A percentile compares a stretch with the other conserved stretches of the same genome.
phyloP scores from a whole-genome alignment of 2,888 invertebrate species.

The Gastrophysa polygoni region DNA sequence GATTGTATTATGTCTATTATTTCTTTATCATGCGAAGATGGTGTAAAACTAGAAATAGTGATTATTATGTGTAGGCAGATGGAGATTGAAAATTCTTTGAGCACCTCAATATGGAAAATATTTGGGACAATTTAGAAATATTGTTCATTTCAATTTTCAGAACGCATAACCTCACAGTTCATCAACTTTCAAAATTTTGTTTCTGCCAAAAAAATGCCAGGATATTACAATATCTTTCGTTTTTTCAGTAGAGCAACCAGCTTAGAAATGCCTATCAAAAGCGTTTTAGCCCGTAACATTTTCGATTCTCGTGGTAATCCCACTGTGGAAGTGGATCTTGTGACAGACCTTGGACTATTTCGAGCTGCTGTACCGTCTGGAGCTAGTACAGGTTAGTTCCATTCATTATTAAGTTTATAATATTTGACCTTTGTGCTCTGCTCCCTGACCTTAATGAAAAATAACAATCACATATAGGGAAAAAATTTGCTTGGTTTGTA shows the following conservation, averaged over 20 bases:
- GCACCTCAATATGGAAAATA: too few relatives aligned
- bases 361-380: slow-evolving; percentile 98
- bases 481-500: too few relatives aligned
- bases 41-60: too few relatives aligned
- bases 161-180: not conserved
- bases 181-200: not conserved
- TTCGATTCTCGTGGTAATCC: slow-evolving; percentile 99
- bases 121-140: too few relatives aligned
- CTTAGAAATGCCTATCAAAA: slow-evolving; percentile 81
- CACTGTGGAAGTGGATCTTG: slow-evolving; percentile 93
- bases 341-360: slow-evolving; percentile 82
- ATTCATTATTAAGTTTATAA: too few relatives aligned
- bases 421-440: too few relatives aligned
- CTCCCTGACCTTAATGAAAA: too few relatives aligned
- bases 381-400: slow-evolving; percentile 80
- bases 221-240: not conserved
- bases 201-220: slow-evolving; percentile 6
- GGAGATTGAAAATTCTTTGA: too few relatives aligned
- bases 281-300: slow-evolving; percentile 94
- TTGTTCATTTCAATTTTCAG: too few relatives aligned
- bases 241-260: slow-evolving; percentile 2
- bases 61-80: too few relatives aligned
- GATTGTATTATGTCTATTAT: not conserved
- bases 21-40: too few relatives aligned
- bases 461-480: too few relatives aligned